A percentile compares a stretch with the other conserved stretches of the same genome.
Evolutionary conservation across 2,797 vertebrate genomes (phyloP).

Genomic region (Austrolebias charrua): DNA sequence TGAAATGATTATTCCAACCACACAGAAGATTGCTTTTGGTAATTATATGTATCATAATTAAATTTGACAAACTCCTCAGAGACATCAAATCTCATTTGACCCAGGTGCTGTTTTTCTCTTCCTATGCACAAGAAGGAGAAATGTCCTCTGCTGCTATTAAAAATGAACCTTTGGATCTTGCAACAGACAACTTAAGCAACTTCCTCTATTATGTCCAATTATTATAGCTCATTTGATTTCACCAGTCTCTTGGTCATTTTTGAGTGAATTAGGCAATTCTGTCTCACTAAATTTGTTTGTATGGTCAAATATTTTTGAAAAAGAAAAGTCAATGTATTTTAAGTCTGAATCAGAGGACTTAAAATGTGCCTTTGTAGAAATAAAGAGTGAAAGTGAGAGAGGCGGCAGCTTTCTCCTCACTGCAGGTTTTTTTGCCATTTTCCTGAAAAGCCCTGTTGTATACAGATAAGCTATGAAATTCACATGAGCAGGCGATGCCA

Average conservation of each 20-base stretch:
- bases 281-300: neutral
- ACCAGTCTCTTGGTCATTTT: conserved; percentile 28
- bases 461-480: conserved; percentile 7
- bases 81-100: conserved; percentile 80
- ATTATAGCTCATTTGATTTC: conserved; percentile 39
- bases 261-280: conserved; percentile 16
- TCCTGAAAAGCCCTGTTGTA: neutral
- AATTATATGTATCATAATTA: conserved; percentile 85
- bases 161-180: conserved; percentile 35
- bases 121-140: conserved; percentile 56
- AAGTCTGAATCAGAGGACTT: conserved; percentile 26
- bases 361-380: conserved; percentile 1
- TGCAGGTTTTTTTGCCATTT: conserved; percentile 3
- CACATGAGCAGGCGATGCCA: conserved; percentile 1
- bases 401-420: neutral
- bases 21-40: conserved; percentile 83
- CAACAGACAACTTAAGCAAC: conserved; percentile 54
- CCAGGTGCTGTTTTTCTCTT: conserved; percentile 63
- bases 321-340: conserved; percentile 37
- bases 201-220: conserved; percentile 37
- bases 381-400: neutral
- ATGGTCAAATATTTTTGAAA: conserved; percentile 11
- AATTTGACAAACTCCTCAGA: conserved; percentile 80
- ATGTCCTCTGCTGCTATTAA: conserved; percentile 40
- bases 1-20: conserved; percentile 80